Percentiles rank a stretch among this genome's conserved stretches.
Evolutionary conservation across 2,113 vertebrate genomes (phyloP).

Genomic region (Platanista minor): DNA sequence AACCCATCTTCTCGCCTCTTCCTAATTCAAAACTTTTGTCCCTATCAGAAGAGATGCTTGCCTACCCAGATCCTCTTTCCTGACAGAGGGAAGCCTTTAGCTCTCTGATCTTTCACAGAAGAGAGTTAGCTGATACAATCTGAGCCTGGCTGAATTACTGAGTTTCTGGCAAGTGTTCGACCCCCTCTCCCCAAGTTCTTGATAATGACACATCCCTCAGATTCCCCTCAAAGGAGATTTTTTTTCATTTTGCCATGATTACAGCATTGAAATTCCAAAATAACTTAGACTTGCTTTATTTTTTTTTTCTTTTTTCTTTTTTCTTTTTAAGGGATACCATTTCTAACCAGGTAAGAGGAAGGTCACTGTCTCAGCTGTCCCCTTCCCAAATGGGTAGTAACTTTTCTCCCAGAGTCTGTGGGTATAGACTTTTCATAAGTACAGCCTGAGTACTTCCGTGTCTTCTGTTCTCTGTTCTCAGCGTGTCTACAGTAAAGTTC

Average conservation of each 20-base stretch:
- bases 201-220: neutral
- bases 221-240: neutral
- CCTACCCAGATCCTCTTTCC: neutral
- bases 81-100: neutral
- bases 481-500: neutral
- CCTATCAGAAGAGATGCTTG: neutral
- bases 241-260: neutral
- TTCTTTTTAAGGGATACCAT: neutral
- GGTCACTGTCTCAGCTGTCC: neutral
- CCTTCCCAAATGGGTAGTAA: neutral
- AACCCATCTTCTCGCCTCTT: neutral
- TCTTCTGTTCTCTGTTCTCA: neutral
- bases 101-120: neutral
- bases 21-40: neutral
- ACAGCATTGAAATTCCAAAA: neutral
- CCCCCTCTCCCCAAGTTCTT: neutral
- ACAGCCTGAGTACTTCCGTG: neutral
- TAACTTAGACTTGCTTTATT: neutral
- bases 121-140: neutral
- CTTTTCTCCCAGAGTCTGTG: neutral
- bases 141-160: neutral
- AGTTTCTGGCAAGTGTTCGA: neutral
- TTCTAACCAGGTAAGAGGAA: neutral
- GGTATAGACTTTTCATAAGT: neutral
- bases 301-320: neutral